phyloP scores from a whole-genome alignment of 2,113 vertebrate species.

The Edolisoma coerulescens region DNA sequence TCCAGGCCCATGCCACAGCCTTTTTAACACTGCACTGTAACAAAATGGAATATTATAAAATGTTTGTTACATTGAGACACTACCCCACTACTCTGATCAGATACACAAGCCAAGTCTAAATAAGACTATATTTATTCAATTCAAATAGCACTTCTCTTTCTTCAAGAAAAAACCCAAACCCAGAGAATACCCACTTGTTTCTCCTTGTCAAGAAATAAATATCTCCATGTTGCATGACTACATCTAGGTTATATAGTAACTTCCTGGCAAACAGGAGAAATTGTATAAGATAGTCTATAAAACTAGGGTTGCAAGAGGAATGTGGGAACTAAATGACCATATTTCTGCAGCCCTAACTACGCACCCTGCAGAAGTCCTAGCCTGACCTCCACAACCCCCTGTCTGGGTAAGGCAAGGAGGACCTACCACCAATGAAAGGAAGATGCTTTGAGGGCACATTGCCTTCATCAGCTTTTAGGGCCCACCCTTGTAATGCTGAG shows the following conservation, averaged over 20 bases:
- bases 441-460: not conserved
- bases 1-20: not conserved
- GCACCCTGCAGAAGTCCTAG: not conserved
- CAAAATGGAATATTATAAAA: not conserved
- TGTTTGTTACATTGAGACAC: not conserved
- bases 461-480: fast-evolving
- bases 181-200: not conserved
- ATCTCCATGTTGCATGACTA: not conserved
- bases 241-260: not conserved
- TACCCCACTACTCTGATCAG: not conserved
- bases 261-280: not conserved
- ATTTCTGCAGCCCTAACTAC: not conserved
- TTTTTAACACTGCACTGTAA: not conserved
- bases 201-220: not conserved
- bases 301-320: not conserved
- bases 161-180: not conserved
- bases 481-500: not conserved
- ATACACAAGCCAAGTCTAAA: not conserved
- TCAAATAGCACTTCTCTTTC: not conserved
- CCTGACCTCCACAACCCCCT: not conserved
- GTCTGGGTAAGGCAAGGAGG: not conserved
- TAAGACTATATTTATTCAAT: not conserved
- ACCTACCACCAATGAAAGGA: not conserved
- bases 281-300: not conserved
- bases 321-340: fast-evolving